Evolutionary conservation across 1,140 invertebrate genomes (phyloP).

Genomic region (Cataglyphis hispanica): DNA sequence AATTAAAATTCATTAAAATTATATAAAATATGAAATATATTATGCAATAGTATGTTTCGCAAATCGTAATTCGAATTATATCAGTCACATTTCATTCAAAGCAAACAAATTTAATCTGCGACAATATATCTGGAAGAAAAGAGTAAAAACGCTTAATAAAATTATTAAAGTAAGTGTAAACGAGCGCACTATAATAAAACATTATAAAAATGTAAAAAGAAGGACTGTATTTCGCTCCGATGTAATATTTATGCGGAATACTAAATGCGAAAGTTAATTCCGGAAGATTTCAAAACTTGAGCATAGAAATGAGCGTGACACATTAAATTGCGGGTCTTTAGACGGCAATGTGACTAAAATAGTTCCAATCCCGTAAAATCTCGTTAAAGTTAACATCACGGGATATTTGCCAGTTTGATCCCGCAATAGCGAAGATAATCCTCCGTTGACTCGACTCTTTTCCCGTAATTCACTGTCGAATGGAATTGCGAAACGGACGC

Average conservation of each 20-base stretch:
- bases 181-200: neutral
- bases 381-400: slow-evolving; percentile 44
- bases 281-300: neutral
- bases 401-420: slow-evolving; percentile 24
- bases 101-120: neutral
- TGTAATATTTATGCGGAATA: neutral
- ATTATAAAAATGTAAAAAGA: slow-evolving; percentile 5
- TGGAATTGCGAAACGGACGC: neutral
- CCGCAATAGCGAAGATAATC: slow-evolving; percentile 17
- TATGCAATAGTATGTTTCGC: neutral
- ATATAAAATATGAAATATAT: too few relatives aligned
- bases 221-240: neutral
- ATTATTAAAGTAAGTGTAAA: slow-evolving; percentile 32
- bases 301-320: neutral
- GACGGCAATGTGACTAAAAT: slow-evolving; percentile 6
- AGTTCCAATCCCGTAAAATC: neutral
- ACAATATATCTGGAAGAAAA: neutral
- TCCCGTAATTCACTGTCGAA: slow-evolving; percentile 12
- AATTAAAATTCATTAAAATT: neutral
- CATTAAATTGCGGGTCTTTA: slow-evolving; percentile 13
- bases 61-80: slow-evolving; percentile 17
- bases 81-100: slow-evolving; percentile 19
- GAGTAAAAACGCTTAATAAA: neutral
- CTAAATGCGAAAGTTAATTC: neutral
- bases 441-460: neutral